Evolutionary conservation across 2,113 vertebrate species (phyloP).

Genomic region (Crotalus horridus): DNA sequence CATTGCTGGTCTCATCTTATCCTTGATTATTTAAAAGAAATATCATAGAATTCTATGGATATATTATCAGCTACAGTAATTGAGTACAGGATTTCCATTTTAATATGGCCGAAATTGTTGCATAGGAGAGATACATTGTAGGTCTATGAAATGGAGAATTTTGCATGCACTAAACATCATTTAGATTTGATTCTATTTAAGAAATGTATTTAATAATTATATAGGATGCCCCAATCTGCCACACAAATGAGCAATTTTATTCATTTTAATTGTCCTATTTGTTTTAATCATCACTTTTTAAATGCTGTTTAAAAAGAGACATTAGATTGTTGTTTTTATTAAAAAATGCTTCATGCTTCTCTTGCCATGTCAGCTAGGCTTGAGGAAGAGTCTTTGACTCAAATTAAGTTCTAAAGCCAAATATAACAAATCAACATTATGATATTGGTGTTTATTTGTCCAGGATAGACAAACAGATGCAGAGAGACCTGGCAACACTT

Average conservation of each 20-base stretch:
- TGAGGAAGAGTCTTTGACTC: neutral
- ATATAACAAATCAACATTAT: neutral
- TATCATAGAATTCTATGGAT: neutral
- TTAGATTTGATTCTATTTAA: neutral
- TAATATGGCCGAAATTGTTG: neutral
- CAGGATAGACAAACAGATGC: neutral
- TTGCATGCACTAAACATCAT: neutral
- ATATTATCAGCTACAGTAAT: neutral
- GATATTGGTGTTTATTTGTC: neutral
- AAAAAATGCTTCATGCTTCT: neutral
- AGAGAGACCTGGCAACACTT: constrained; percentile 36
- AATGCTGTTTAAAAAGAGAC: neutral
- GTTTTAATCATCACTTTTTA: neutral
- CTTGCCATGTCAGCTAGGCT: neutral
- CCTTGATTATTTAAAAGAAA: neutral
- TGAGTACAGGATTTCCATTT: neutral
- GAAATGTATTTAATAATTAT: neutral
- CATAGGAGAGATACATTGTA: neutral
- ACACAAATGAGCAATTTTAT: neutral
- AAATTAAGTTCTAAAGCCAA: neutral
- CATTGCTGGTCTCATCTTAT: neutral
- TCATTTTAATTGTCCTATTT: neutral
- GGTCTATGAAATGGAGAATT: neutral
- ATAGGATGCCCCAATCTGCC: neutral
- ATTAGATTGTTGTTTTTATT: neutral